phyloP scores from a whole-genome alignment of 2,113 vertebrate species.

The Myotis davidii region DNA sequence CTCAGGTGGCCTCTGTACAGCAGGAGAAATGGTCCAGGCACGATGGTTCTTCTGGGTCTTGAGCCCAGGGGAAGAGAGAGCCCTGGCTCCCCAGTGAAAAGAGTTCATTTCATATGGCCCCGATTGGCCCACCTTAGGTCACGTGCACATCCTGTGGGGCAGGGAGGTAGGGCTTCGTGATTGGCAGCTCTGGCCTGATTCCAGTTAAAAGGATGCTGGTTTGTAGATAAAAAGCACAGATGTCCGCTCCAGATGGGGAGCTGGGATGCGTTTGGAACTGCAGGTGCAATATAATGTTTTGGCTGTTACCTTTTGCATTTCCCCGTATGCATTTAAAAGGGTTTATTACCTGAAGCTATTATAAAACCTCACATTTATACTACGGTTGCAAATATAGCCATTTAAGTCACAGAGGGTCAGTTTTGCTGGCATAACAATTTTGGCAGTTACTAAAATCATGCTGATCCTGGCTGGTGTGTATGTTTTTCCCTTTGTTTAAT shows the following conservation, averaged over 20 bases:
- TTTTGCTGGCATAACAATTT: background rate
- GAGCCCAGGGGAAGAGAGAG: background rate
- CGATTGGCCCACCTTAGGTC: background rate
- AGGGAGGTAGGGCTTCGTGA: background rate
- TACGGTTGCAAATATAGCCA: background rate
- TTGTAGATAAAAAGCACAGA: no score
- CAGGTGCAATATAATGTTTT: background rate
- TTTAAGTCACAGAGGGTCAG: background rate
- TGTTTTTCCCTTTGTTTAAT: background rate
- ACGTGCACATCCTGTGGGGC: background rate
- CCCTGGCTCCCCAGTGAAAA: background rate
- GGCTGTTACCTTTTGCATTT: background rate
- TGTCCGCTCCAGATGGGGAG: fast-evolving
- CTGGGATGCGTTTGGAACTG: background rate
- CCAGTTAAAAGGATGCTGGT: background rate
- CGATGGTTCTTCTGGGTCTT: background rate
- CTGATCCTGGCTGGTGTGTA: background rate
- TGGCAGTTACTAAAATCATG: background rate
- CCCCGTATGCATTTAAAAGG: background rate
- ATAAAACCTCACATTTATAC: background rate
- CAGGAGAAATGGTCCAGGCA: background rate
- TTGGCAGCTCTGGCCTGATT: background rate
- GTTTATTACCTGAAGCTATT: background rate
- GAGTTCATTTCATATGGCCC: background rate
- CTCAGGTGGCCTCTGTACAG: background rate